These are phyloP conservation scores for Antechinus flavipes DNA, from an alignment of 2,113 vertebrate species.

Conservation along the genomic window DNA sequence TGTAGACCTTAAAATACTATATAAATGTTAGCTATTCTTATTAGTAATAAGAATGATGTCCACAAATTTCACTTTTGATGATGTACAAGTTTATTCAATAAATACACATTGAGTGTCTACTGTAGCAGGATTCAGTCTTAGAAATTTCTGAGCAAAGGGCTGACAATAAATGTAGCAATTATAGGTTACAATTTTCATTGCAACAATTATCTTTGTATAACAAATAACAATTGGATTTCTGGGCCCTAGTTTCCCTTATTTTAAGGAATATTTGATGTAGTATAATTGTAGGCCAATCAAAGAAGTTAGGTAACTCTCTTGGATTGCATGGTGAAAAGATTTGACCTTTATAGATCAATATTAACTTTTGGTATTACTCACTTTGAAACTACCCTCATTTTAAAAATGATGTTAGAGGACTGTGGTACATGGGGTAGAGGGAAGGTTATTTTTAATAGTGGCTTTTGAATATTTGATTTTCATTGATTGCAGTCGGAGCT, in stretches of 20 bases:
- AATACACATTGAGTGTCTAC: not conserved
- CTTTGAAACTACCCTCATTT: not conserved
- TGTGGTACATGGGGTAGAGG: not conserved
- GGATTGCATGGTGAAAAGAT: not conserved
- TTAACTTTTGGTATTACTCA: slow-evolving; percentile 26
- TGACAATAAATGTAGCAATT: not conserved
- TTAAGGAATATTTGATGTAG: not conserved
- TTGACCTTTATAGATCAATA: not conserved
- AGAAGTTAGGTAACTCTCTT: not conserved
- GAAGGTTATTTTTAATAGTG: not conserved
- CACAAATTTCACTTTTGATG: not conserved
- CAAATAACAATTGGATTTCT: not conserved
- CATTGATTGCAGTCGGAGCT: not conserved
- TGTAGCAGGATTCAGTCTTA: not conserved
- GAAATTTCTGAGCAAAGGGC: not conserved
- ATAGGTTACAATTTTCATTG: not conserved
- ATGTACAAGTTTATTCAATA: not conserved
- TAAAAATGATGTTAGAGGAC: slow-evolving; percentile 11
- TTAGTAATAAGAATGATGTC: not conserved
- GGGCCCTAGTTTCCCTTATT: not conserved
- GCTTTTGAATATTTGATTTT: not conserved
- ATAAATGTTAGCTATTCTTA: not conserved
- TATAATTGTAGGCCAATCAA: not conserved
- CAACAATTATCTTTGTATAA: not conserved
- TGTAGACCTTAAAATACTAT: not conserved